Conservation (phyloP, 2,797 vertebrate genomes). For the Enteromius mattozi region DNA sequence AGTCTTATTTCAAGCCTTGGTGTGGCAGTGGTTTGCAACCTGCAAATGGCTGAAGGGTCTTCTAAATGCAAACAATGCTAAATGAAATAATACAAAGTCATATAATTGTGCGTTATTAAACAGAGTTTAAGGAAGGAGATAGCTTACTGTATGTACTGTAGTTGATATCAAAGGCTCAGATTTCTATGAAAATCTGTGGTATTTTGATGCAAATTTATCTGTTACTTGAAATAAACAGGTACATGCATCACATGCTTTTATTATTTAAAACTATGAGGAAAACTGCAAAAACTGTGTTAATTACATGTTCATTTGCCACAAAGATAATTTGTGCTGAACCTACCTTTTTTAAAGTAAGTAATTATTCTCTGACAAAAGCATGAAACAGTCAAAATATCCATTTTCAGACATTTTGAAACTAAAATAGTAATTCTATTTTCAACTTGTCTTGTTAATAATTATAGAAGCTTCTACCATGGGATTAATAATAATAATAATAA, state of each 20-base stretch:
- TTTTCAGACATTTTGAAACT: slow-evolving; percentile 17
- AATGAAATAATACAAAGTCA: neutral
- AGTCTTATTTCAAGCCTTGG: neutral
- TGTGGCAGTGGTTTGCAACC: neutral
- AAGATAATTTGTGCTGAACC: neutral
- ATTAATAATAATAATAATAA: neutral
- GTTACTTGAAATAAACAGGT: neutral
- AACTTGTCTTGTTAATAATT: neutral
- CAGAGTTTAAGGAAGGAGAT: neutral
- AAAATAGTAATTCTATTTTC: neutral
- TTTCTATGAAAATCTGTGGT: neutral
- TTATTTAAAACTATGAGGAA: neutral
- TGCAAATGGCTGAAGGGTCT: neutral
- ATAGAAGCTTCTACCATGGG: neutral
- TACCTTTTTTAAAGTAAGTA: neutral
- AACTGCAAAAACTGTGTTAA: neutral
- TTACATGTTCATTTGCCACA: neutral
- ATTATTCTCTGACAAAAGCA: slow-evolving; percentile 1
- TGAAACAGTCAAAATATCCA: slow-evolving; percentile 6
- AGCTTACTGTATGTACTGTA: neutral
- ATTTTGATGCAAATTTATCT: neutral
- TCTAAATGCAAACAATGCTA: slow-evolving; percentile 5
- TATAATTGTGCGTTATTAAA: neutral
- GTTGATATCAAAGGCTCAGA: neutral
- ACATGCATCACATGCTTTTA: neutral